phyloP scores from a whole-genome alignment of 2,797 vertebrate genomes.

The Hyperoplus lanceolatus region DNA sequence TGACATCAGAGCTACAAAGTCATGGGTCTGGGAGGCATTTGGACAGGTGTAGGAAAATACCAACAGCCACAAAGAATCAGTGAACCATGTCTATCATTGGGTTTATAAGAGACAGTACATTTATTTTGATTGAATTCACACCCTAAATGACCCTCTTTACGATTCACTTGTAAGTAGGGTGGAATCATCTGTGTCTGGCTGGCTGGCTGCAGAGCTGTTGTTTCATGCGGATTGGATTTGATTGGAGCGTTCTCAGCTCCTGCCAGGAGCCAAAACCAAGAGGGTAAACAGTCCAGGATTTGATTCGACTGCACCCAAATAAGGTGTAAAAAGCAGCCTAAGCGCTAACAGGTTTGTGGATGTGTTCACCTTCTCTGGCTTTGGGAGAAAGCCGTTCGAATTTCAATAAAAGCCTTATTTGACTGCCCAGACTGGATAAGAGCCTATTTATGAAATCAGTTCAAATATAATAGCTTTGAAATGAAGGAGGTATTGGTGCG shows the following conservation, averaged over 20 bases:
- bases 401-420: constrained; percentile 35
- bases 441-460: constrained; percentile 43
- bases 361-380: constrained; percentile 26
- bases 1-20: constrained; percentile 4
- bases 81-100: constrained; percentile 30
- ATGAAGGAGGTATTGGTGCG: constrained; percentile 22
- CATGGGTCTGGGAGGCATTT: constrained; percentile 8
- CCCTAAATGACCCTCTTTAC: constrained; percentile 46
- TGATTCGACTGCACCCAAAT: constrained; percentile 54
- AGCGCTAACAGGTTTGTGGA: constrained; percentile 24
- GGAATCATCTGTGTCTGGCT: constrained; percentile 50
- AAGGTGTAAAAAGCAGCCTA: constrained; percentile 27
- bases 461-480: constrained; percentile 40
- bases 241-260: constrained; percentile 34
- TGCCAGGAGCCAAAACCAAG: constrained; percentile 21
- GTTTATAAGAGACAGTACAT: constrained; percentile 14
- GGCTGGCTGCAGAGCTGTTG: constrained; percentile 32
- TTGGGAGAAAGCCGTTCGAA: constrained; percentile 2
- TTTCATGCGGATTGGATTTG: constrained; percentile 59
- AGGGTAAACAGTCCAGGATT: constrained; percentile 29
- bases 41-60: constrained; percentile 20
- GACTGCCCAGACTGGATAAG: constrained; percentile 16
- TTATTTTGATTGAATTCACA: constrained; percentile 42
- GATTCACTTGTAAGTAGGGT: constrained; percentile 43
- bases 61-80: constrained; percentile 18